Conservation (phyloP, 2,797 vertebrate species). For the Novumbra hubbsi region DNA sequence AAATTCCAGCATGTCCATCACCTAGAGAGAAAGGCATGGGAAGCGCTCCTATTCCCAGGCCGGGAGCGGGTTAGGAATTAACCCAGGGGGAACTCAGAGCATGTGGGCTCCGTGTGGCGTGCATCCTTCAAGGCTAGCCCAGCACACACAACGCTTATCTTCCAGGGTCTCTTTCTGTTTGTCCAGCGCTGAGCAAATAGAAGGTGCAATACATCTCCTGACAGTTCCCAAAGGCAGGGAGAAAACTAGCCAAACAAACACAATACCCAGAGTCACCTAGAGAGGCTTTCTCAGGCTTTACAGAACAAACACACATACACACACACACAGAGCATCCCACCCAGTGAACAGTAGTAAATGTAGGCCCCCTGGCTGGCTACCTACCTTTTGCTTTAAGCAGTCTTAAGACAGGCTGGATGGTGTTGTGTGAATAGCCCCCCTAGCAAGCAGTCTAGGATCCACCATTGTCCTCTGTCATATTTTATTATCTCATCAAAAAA, state of each 20-base stretch:
- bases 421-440: conserved; percentile 58
- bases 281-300: conserved; percentile 71
- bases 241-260: conserved; percentile 69
- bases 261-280: conserved; percentile 65
- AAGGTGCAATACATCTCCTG: conserved; percentile 77
- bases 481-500: conserved; percentile 75
- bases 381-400: conserved; percentile 65
- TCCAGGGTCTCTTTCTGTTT: conserved; percentile 74
- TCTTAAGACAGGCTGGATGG: conserved; percentile 64
- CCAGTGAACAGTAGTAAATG: conserved; percentile 30
- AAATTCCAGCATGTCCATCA: not conserved
- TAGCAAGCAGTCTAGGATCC: conserved; percentile 66
- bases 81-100: conserved; percentile 55
- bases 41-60: conserved; percentile 67
- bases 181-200: conserved; percentile 71
- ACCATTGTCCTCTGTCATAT: conserved; percentile 71
- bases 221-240: conserved; percentile 73
- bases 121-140: conserved; percentile 74
- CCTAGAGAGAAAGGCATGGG: conserved; percentile 43
- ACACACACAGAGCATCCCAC: not conserved
- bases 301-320: conserved; percentile 29
- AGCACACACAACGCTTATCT: conserved; percentile 60
- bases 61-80: conserved; percentile 69
- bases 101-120: conserved; percentile 61
- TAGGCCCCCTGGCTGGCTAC: conserved; percentile 62